These are phyloP conservation scores for Pollenia griseotomentosa DNA, from an alignment of 2,888 invertebrate genomes.

Conservation along the genomic window DNA sequence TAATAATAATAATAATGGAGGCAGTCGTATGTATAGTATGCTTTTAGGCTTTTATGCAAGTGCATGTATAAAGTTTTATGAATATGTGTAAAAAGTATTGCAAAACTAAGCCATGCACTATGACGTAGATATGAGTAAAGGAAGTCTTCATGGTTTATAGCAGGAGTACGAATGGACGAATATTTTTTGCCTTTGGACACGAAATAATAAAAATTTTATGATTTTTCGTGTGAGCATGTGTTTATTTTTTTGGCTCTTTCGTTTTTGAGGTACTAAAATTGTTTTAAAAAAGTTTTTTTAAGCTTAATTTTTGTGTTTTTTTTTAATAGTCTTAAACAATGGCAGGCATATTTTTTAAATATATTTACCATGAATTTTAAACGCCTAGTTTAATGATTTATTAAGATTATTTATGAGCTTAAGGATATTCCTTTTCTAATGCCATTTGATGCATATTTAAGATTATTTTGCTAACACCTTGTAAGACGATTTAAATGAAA, in stretches of 20 bases:
- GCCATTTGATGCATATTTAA: slow-evolving; percentile 52
- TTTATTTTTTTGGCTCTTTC: neutral
- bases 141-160: slow-evolving; percentile 9
- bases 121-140: neutral
- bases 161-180: slow-evolving; percentile 39
- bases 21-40: slow-evolving; percentile 29
- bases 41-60: slow-evolving; percentile 61
- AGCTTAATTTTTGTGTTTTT: slow-evolving; percentile 4
- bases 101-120: neutral
- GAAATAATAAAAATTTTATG: slow-evolving; percentile 51
- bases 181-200: slow-evolving; percentile 51
- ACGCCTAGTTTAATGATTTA: slow-evolving; percentile 65
- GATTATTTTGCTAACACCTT: slow-evolving; percentile 36
- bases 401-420: slow-evolving; percentile 64
- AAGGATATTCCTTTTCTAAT: slow-evolving; percentile 41
- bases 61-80: slow-evolving; percentile 26
- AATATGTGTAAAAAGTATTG: neutral
- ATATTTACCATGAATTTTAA: slow-evolving; percentile 49
- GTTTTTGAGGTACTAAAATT: neutral
- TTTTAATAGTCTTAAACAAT: slow-evolving; percentile 31
- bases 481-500: neutral
- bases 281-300: slow-evolving; percentile 29
- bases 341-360: slow-evolving; percentile 51
- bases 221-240: slow-evolving; percentile 41
- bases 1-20: slow-evolving; percentile 39